Evolutionary conservation across 2,888 invertebrate genomes (phyloP), one percentile per base, ranked within the genome.

Genomic region (Drosophila kuntzei): DNA sequence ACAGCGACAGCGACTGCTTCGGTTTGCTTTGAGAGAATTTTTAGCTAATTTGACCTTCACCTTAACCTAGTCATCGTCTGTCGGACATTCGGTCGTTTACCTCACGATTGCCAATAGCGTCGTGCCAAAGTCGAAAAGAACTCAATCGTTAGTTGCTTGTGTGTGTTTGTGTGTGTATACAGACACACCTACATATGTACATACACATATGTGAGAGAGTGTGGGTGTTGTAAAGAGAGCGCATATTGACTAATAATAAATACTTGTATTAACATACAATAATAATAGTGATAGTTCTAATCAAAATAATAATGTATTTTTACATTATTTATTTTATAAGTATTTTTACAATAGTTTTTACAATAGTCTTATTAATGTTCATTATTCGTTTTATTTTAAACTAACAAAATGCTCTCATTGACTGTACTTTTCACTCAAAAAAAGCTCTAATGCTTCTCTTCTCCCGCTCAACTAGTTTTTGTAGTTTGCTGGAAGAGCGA

Each of bases 71-170:
- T 92, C 92, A 91, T 90, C 88, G 87, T 87, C 85, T 90, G 90
- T 90, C 92, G 92, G 92, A 90, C 92, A 89, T 91, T 91, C 92
- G 92, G 92, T 92, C 92, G 86, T 90, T 92, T 91, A 92, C 92
- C 92, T 69, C 67, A 6, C 63, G 44, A 59, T 68, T 65, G 57
- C 39, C 57, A 63, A 71, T 66, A 66, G 43, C 78, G 57, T 62
- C 78, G 57, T 62, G 77, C 74, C 71, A 81, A 81, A 81, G 86
- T 77, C 83, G 64, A 82, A 71, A 44, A 74, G 70, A 50, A 57
- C 77, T 71, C 77, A 74, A 61, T 14, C 49, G 58, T 71, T 74
- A 68, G 61, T 63, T 53, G 18, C 51, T 16, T 43, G 34, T 27
- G 8, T 29, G 16, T 53, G 29, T 53, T 59, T 57, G 39, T 39